Conservation (phyloP, 2,113 vertebrate species). For the Hydropotes inermis region DNA sequence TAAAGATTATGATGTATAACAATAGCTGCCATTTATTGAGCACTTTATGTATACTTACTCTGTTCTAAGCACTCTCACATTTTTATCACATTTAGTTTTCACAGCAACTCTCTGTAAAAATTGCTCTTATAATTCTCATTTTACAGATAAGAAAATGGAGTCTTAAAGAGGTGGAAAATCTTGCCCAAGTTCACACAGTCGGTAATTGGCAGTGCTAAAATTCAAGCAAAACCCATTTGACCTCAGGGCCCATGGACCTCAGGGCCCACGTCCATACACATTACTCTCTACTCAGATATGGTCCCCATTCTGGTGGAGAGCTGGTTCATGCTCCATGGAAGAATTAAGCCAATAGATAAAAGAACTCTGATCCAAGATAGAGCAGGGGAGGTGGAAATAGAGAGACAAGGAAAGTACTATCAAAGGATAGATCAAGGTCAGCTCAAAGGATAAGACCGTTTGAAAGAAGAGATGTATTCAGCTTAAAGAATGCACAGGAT, state of each 20-base stretch:
- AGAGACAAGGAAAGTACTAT: neutral
- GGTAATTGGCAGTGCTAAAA: neutral
- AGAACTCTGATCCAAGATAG: neutral
- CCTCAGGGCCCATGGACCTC: neutral
- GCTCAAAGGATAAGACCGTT: neutral
- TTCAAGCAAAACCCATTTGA: neutral
- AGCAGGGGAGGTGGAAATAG: neutral
- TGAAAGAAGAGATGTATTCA: neutral
- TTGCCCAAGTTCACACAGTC: neutral
- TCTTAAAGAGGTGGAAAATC: neutral
- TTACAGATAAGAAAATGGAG: neutral
- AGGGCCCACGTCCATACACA: neutral
- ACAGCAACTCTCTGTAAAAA: neutral
- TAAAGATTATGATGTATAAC: neutral
- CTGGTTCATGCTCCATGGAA: neutral
- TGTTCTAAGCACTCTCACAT: conserved; percentile 1
- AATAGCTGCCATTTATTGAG: neutral
- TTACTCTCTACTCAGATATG: neutral
- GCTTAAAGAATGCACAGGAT: neutral
- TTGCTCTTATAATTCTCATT: neutral
- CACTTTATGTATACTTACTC: neutral
- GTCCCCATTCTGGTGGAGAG: neutral
- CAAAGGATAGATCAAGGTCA: neutral
- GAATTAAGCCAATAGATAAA: conserved; percentile 2
- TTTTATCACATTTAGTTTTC: neutral